Evolutionary conservation across 2,113 vertebrate genomes (phyloP).

Genomic region (Kryptolebias marmoratus): DNA sequence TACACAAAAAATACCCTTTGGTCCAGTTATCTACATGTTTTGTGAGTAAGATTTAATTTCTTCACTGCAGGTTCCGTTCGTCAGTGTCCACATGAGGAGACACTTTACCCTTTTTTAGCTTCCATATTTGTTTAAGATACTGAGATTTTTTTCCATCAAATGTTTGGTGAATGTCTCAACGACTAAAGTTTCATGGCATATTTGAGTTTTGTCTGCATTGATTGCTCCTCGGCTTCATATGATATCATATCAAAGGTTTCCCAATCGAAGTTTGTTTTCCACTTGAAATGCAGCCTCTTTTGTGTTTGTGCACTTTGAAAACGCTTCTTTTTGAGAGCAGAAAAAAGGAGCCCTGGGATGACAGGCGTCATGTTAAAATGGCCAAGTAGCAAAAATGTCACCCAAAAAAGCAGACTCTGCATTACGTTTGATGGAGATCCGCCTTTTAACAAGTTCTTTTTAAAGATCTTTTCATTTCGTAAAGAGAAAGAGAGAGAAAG

Average conservation of each 20-base stretch:
- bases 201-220: slow-evolving; percentile 35
- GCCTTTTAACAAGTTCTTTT: slow-evolving; percentile 75
- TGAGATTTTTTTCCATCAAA: slow-evolving; percentile 42
- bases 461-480: slow-evolving; percentile 66
- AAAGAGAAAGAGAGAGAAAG: slow-evolving; percentile 63
- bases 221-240: slow-evolving; percentile 61
- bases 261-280: slow-evolving; percentile 71
- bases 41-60: neutral
- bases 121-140: slow-evolving; percentile 21
- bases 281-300: slow-evolving; percentile 64
- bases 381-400: slow-evolving; percentile 74
- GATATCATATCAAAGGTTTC: slow-evolving; percentile 75
- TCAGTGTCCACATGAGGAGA: slow-evolving; percentile 10
- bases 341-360: slow-evolving; percentile 57
- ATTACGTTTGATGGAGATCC: slow-evolving; percentile 68
- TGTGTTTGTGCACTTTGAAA: slow-evolving; percentile 63
- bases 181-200: slow-evolving; percentile 47
- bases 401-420: slow-evolving; percentile 65
- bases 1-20: too few species aligned
- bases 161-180: slow-evolving; percentile 43
- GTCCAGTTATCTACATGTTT: neutral
- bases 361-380: slow-evolving; percentile 73
- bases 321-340: slow-evolving; percentile 52
- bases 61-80: neutral
- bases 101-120: slow-evolving; percentile 11